A percentile compares a stretch with the other conserved stretches of the same genome.
These are phyloP conservation scores for Lepidocolaptes lacrymiger DNA, from an alignment of 2,797 vertebrate genomes.

Conservation along the genomic window DNA sequence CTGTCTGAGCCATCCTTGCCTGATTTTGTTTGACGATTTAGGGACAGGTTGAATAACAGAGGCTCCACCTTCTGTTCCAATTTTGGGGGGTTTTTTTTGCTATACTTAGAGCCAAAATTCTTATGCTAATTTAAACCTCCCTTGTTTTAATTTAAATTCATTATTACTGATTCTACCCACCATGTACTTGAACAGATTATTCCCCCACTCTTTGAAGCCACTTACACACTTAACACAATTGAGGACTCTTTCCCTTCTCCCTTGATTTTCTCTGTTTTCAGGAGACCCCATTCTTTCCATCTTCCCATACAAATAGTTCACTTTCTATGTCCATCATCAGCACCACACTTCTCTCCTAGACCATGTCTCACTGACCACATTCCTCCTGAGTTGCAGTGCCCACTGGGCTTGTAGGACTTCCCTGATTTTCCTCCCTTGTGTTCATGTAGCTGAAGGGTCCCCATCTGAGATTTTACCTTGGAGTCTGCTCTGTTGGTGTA, in stretches of 20 bases:
- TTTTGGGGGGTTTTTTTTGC: not conserved
- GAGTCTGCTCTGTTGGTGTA: not conserved
- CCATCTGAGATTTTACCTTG: not conserved
- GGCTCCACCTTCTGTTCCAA: constrained; percentile 16
- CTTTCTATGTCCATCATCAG: not conserved
- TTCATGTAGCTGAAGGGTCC: fast-evolving
- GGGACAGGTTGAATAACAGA: constrained; percentile 21
- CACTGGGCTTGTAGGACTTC: fast-evolving
- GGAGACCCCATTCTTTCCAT: not conserved
- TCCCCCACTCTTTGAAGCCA: not conserved
- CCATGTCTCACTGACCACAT: fast-evolving
- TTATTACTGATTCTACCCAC: constrained; percentile 55
- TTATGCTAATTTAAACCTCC: constrained; percentile 64
- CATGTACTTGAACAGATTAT: constrained; percentile 22
- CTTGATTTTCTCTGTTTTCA: not conserved
- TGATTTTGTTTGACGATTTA: constrained; percentile 31
- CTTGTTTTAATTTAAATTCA: constrained; percentile 63
- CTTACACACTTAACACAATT: not conserved
- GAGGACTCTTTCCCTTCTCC: not conserved
- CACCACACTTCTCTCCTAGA: not conserved
- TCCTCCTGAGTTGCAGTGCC: not conserved
- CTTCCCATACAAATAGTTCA: not conserved
- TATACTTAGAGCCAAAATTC: constrained; percentile 48
- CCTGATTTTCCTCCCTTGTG: not conserved
- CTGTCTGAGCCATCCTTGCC: not conserved